Conservation (phyloP, 2,113 vertebrate genomes). For the Probosciger aterrimus region DNA sequence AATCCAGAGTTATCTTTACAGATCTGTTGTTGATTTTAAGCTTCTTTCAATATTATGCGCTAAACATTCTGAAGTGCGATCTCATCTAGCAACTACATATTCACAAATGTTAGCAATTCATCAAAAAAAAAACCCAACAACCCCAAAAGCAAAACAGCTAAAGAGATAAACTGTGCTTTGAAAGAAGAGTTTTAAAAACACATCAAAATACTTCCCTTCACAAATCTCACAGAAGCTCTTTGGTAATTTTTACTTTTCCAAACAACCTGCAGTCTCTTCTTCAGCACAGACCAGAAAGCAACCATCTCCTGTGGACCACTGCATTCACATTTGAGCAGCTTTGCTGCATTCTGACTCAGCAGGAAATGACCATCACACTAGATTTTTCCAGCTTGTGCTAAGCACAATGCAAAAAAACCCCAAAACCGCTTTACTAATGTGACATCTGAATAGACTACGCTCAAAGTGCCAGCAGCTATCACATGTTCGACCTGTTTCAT, state of each 20-base stretch:
- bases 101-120: conserved; percentile 28
- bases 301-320: background rate
- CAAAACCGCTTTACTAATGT: conserved; percentile 13
- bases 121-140: background rate
- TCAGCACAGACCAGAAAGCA: background rate
- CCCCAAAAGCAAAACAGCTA: background rate
- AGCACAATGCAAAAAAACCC: background rate
- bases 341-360: conserved; percentile 42
- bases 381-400: conserved; percentile 34
- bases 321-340: background rate
- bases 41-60: conserved; percentile 19
- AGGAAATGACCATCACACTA: background rate
- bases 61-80: background rate
- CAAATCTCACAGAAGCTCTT: background rate
- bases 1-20: background rate
- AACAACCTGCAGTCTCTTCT: background rate
- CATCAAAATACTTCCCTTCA: conserved; percentile 36
- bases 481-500: background rate
- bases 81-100: conserved; percentile 13
- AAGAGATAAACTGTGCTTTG: background rate
- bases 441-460: background rate
- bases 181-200: conserved; percentile 1
- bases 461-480: conserved; percentile 12
- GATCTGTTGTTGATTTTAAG: conserved; percentile 39
- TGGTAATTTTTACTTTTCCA: conserved; percentile 16